Percentiles rank a stretch among this genome's conserved stretches.
phyloP scores from a whole-genome alignment of 2,888 invertebrate species.

The Drosophila siamana region DNA sequence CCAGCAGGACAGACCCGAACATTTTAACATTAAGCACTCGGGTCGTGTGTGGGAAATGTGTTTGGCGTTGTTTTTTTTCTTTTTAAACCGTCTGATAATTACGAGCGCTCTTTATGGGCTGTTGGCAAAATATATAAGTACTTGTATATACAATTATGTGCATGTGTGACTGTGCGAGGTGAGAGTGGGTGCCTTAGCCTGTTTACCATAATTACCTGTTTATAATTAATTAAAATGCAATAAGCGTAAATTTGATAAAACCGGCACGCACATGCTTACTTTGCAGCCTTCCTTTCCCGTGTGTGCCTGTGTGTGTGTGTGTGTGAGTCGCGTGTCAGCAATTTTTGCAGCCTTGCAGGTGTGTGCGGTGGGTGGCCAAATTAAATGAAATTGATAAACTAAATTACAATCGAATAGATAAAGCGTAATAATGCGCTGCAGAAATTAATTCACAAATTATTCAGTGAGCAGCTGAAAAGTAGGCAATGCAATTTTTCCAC shows the following conservation, averaged over 20 bases:
- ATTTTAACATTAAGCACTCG: conserved; percentile 45
- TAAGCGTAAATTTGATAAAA: conserved; percentile 81
- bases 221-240: conserved; percentile 83
- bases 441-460: conserved; percentile 59
- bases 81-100: conserved; percentile 40
- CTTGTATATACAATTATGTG: conserved; percentile 17
- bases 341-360: conserved; percentile 36
- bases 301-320: conserved; percentile 4
- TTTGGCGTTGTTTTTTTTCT: conserved; percentile 4
- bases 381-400: conserved; percentile 71
- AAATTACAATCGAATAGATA: conserved; percentile 66
- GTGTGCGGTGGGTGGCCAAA: conserved; percentile 39
- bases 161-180: conserved; percentile 1
- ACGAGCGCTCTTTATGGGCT: conserved; percentile 48
- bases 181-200: conserved; percentile 44
- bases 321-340: conserved; percentile 48
- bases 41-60: conserved; percentile 35
- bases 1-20: background rate
- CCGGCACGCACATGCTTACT: conserved; percentile 66
- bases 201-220: conserved; percentile 82
- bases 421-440: conserved; percentile 51
- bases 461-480: conserved; percentile 35
- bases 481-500: conserved; percentile 18
- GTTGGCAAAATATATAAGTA: conserved; percentile 25
- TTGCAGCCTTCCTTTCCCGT: conserved; percentile 41